Base-by-base conservation (phyloP, 2,888 invertebrate species). In the Athalia cordata region DNA sequence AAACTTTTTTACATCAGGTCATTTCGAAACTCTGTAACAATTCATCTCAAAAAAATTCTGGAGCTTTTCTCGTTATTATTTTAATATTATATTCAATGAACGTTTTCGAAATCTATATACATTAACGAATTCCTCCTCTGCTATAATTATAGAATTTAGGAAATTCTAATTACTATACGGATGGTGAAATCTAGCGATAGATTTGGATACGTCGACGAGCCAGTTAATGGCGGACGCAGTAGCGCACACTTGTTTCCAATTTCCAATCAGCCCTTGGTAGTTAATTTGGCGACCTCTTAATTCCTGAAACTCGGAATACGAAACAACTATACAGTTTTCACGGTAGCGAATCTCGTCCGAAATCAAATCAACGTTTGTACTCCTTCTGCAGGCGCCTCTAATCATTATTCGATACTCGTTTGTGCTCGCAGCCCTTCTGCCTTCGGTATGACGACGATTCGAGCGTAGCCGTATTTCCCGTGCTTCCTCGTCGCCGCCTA, bases 331-430 rank as follows among this genome's bases (percentile, higher is more conserved):
- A 29, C 43, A 68, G 52, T 55, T 68, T 55, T n/a, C 29, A 15
- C 55, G 13, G 66, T 13, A 13, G 13, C 8, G 43, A 68, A 68
- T 29, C n/a, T 50, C 55, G 52, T 68, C 68, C 55, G 47, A 68
- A 68, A 68, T 49, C 29, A n/a, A 68, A 52, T 52, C 55, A 52
- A 43, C 68, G 52, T n/a, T 29, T 68, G 29, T 55, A 68, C 52
- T 29, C 50, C 52, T 50, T 68, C 68, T 52, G 29, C 29, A 29
- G 50, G 15, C 52, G 68, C 55, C 68, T 59, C 72, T 47, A 61
- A 72, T 72, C 61, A 72, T 72, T 72, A 72, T 72, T 72, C 72
- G 59, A 72, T 72, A 57, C 72, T 72, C 72, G 72, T 72, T 45
- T 72, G 50, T 47, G 72, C 72, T 59, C 61, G 59, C 72, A 29